A percentile compares a stretch with the other conserved stretches of the same genome.
Conservation (phyloP, 2,113 vertebrate genomes). For the Hepsetus odoe region DNA sequence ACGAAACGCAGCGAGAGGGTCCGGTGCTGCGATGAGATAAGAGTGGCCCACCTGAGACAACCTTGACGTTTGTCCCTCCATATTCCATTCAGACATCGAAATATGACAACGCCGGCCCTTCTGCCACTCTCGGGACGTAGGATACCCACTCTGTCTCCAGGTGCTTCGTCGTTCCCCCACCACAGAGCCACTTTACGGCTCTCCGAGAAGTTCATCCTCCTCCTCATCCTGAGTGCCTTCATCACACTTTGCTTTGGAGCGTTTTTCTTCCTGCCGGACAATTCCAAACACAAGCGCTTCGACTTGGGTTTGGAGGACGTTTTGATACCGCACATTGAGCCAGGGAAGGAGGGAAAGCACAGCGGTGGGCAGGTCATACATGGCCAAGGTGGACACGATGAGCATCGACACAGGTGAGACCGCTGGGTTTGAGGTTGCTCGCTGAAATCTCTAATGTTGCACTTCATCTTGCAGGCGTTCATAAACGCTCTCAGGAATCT, state of each 20-base stretch:
- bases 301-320: slow-evolving; percentile 97
- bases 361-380: slow-evolving; percentile 87
- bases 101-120: slow-evolving; percentile 93
- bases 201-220: slow-evolving; percentile 98
- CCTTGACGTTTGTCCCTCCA: slow-evolving; percentile 61
- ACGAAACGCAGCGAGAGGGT: slow-evolving; percentile 44
- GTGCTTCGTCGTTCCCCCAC: slow-evolving; percentile 90
- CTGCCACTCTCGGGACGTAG: slow-evolving; percentile 94
- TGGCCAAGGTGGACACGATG: slow-evolving; percentile 86
- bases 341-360: slow-evolving; percentile 85
- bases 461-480: neutral
- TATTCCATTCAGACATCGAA: slow-evolving; percentile 48
- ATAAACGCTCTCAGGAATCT: neutral
- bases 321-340: slow-evolving; percentile 93
- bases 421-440: too few relatives aligned
- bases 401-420: slow-evolving; percentile 89
- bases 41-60: slow-evolving; percentile 61
- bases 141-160: slow-evolving; percentile 88
- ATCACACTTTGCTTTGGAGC: slow-evolving; percentile 98
- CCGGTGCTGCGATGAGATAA: slow-evolving; percentile 76
- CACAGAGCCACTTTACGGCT: slow-evolving; percentile 95
- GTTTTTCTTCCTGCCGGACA: slow-evolving; percentile 98
- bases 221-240: slow-evolving; percentile 99
- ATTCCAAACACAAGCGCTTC: slow-evolving; percentile 97
- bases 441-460: neutral